Evolutionary conservation across 2,888 invertebrate genomes (phyloP).

Genomic region (Dioctria linearis): DNA sequence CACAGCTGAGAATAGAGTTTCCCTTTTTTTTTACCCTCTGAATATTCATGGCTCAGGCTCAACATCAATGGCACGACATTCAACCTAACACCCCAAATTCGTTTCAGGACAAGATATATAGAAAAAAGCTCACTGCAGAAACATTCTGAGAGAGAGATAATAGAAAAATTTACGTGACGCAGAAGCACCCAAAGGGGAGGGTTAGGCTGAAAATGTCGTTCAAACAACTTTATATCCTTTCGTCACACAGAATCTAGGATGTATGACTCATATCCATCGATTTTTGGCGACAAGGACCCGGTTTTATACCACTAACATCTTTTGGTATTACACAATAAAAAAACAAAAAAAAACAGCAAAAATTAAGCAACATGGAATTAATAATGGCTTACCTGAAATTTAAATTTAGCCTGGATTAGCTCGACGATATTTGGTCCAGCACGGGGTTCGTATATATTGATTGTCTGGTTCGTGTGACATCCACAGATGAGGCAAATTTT

Average conservation of each 20-base stretch:
- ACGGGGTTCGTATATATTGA: conserved; percentile 70
- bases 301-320: background rate
- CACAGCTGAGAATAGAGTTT: conserved; percentile 36
- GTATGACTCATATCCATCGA: conserved; percentile 54
- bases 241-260: background rate
- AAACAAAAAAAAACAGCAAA: background rate
- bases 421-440: conserved; percentile 70
- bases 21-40: conserved; percentile 2
- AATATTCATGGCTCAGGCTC: background rate
- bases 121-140: conserved; percentile 1
- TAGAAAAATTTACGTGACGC: background rate
- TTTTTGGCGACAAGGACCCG: conserved; percentile 47
- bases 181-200: conserved; percentile 4
- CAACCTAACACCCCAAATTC: background rate
- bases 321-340: conserved; percentile 3
- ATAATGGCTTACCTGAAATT: conserved; percentile 67
- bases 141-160: background rate
- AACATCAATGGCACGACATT: background rate
- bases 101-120: background rate
- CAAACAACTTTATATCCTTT: background rate
- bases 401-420: conserved; percentile 70
- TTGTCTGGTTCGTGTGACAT: conserved; percentile 69
- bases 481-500: conserved; percentile 71
- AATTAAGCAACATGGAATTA: background rate
- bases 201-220: background rate